Evolutionary conservation across 2,113 vertebrate genomes (phyloP).

Genomic region (Raphicerus campestris): DNA sequence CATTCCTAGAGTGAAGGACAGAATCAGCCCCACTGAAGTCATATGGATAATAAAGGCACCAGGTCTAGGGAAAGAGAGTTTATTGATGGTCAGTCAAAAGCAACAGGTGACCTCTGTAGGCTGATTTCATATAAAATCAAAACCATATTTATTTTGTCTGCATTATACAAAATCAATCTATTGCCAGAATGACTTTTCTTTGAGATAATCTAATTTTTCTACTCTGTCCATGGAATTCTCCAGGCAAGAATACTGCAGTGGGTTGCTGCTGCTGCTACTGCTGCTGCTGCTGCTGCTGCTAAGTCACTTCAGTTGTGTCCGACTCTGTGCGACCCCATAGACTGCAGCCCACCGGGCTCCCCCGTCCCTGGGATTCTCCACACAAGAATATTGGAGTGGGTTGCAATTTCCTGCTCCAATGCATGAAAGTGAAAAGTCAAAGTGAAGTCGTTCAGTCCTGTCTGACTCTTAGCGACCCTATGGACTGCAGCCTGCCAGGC

Average conservation of each 20-base stretch:
- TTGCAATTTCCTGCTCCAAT: too few relatives aligned
- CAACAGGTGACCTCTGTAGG: not conserved
- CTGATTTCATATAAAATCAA: not conserved
- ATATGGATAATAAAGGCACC: not conserved
- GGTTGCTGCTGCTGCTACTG: too few relatives aligned
- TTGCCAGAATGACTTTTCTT: not conserved
- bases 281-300: too few relatives aligned
- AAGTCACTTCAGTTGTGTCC: too few relatives aligned
- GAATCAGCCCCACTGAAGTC: not conserved
- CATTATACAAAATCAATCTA: not conserved
- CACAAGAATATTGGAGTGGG: too few relatives aligned
- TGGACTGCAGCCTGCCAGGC: not conserved
- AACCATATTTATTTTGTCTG: constrained; percentile 19
- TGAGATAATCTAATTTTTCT: not conserved
- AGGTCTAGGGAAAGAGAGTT: not conserved
- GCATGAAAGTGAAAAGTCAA: too few relatives aligned
- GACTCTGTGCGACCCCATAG: too few relatives aligned
- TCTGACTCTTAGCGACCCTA: too few relatives aligned
- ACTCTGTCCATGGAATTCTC: not conserved
- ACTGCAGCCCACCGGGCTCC: too few relatives aligned
- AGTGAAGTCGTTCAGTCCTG: too few relatives aligned
- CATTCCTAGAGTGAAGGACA: not conserved
- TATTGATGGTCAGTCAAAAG: not conserved
- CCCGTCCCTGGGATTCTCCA: too few relatives aligned
- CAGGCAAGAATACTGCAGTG: not conserved